Percentiles rank a stretch among this genome's conserved stretches.
phyloP scores from a whole-genome alignment of 1,140 invertebrate species.

The Pachypeltis micranthus region DNA sequence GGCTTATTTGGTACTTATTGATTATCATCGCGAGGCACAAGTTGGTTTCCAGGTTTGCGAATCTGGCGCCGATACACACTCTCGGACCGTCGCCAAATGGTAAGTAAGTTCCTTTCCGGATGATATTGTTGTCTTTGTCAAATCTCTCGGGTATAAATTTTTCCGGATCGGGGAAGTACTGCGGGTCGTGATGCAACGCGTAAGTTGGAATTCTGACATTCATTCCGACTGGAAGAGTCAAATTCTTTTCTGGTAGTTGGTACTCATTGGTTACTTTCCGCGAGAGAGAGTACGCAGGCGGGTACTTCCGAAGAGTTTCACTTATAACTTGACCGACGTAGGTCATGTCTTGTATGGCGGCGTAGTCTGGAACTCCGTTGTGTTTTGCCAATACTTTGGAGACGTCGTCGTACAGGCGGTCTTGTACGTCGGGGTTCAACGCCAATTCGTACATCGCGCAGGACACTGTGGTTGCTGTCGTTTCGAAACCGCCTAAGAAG shows the following conservation, averaged over 20 bases:
- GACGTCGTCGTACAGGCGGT: slow-evolving; percentile 48
- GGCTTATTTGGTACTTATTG: not conserved
- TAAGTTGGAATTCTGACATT: slow-evolving; percentile 44
- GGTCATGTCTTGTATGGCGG: no score
- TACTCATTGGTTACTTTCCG: slow-evolving; percentile 19
- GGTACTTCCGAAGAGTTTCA: slow-evolving; percentile 30
- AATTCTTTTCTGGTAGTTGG: slow-evolving; percentile 14
- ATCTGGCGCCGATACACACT: slow-evolving; percentile 40
- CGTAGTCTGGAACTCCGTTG: no score
- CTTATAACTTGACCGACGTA: no score
- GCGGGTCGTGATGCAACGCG: slow-evolving; percentile 46
- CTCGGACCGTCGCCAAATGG: slow-evolving; percentile 52
- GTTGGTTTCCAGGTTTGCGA: not conserved
- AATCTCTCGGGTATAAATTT: slow-evolving; percentile 64
- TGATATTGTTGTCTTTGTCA: slow-evolving; percentile 37
- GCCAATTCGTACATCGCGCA: slow-evolving; percentile 48
- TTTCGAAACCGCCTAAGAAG: slow-evolving; percentile 57
- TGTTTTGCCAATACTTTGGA: no score
- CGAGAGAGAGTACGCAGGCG: slow-evolving; percentile 15
- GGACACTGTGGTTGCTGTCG: slow-evolving; percentile 47
- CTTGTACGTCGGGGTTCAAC: slow-evolving; percentile 46
- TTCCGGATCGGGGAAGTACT: slow-evolving; percentile 55
- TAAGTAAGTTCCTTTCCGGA: slow-evolving; percentile 38
- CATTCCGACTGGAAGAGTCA: slow-evolving; percentile 39
- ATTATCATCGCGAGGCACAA: not conserved